Percentiles rank a stretch among this genome's conserved stretches.
These are phyloP conservation scores for Hippocampus zosterae DNA, from an alignment of 2,113 vertebrate species.

Conservation along the genomic window DNA sequence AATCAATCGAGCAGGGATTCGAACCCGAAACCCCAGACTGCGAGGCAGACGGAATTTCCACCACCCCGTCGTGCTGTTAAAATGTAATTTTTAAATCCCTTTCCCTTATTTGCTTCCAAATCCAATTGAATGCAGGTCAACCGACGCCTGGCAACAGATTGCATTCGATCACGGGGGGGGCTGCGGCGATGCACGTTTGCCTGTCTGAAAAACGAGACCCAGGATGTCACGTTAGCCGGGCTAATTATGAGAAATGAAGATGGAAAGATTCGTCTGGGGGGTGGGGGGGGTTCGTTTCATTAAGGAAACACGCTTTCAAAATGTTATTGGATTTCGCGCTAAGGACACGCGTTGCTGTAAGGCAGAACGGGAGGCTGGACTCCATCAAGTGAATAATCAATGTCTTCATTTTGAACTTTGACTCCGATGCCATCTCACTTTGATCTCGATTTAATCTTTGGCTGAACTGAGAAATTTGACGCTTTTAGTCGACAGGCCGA, in stretches of 20 bases:
- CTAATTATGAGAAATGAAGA: constrained; percentile 3
- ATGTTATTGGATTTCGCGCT: background rate
- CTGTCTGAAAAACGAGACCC: background rate
- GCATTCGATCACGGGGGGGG: background rate
- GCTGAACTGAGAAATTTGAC: too few relatives aligned
- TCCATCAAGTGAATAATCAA: constrained; percentile 25
- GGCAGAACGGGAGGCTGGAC: constrained; percentile 5
- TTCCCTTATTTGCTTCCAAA: background rate
- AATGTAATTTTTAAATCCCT: background rate
- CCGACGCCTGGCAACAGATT: background rate
- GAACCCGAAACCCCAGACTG: too few relatives aligned
- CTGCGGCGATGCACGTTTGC: too few relatives aligned
- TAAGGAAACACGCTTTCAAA: background rate
- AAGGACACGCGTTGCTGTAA: constrained; percentile 19
- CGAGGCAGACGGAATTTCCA: too few relatives aligned
- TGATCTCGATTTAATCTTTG: too few relatives aligned
- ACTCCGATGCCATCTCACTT: too few relatives aligned
- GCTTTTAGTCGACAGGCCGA: too few relatives aligned
- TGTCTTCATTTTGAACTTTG: too few relatives aligned
- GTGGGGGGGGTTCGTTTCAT: background rate
- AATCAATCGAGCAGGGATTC: too few relatives aligned
- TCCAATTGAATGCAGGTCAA: background rate
- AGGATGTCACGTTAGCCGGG: background rate
- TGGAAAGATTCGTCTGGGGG: constrained; percentile 1
- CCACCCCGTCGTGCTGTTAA: too few relatives aligned